phyloP scores from a whole-genome alignment of 2,113 vertebrate species.

The Camelus dromedarius region DNA sequence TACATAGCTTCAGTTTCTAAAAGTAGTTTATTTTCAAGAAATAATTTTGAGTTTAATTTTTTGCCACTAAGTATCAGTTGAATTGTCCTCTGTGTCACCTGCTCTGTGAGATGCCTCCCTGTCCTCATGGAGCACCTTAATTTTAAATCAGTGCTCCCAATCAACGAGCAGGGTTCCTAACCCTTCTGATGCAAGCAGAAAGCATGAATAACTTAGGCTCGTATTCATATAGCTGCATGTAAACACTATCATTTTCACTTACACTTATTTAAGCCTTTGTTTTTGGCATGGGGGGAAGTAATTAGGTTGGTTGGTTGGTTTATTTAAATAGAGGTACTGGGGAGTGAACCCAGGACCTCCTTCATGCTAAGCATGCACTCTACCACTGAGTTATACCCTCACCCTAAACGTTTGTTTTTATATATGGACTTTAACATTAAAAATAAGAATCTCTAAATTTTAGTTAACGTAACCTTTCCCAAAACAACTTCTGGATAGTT shows the following conservation, averaged over 20 bases:
- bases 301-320: no score
- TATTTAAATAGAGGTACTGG: no score
- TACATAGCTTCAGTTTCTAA: not conserved
- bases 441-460: not conserved
- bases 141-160: not conserved
- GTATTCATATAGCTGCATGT: not conserved
- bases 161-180: not conserved
- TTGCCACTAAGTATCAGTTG: not conserved
- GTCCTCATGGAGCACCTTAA: not conserved
- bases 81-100: not conserved
- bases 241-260: not conserved
- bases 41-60: not conserved
- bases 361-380: no score
- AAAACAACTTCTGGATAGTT: not conserved
- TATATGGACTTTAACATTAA: not conserved
- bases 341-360: no score
- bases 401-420: not conserved
- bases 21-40: not conserved
- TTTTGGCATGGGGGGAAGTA: not conserved
- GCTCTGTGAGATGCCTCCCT: not conserved
- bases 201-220: not conserved
- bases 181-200: not conserved
- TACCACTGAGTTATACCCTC: no score
- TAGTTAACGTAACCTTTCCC: not conserved
- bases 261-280: not conserved